Evolutionary conservation across 2,113 vertebrate genomes (phyloP).

Genomic region (Blennius ocellaris): DNA sequence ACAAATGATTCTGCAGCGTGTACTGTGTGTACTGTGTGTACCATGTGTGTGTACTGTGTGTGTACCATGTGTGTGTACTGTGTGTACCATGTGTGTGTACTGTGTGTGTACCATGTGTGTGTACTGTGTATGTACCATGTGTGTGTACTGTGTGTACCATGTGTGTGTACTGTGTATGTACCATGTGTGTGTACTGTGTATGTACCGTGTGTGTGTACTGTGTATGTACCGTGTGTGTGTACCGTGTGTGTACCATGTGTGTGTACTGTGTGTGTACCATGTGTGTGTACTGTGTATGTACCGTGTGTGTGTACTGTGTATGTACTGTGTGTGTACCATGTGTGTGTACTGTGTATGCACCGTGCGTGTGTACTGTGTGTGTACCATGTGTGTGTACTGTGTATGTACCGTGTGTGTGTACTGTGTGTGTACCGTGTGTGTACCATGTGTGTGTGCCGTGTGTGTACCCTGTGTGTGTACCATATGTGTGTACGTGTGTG

Average conservation of each 20-base stretch:
- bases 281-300: neutral
- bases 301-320: constrained; percentile 16
- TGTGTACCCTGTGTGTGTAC: neutral
- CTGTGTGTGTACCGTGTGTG: too few species aligned
- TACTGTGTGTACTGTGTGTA: neutral
- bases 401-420: constrained; percentile 9
- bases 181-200: neutral
- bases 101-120: constrained; percentile 21
- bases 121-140: too few species aligned
- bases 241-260: constrained; percentile 1
- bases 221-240: constrained; percentile 17
- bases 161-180: constrained; percentile 27
- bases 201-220: too few species aligned
- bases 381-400: constrained; percentile 1
- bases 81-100: constrained; percentile 12
- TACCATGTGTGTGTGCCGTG: too few species aligned
- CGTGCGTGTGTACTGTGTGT: constrained; percentile 26
- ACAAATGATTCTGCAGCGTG: too few species aligned
- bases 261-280: constrained; percentile 34
- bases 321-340: constrained; percentile 5
- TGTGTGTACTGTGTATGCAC: too few species aligned
- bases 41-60: constrained; percentile 16
- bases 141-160: too few species aligned
- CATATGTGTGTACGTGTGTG: constrained; percentile 24
- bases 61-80: constrained; percentile 16